phyloP scores from a whole-genome alignment of 2,797 vertebrate species.

The Florisuga fusca region DNA sequence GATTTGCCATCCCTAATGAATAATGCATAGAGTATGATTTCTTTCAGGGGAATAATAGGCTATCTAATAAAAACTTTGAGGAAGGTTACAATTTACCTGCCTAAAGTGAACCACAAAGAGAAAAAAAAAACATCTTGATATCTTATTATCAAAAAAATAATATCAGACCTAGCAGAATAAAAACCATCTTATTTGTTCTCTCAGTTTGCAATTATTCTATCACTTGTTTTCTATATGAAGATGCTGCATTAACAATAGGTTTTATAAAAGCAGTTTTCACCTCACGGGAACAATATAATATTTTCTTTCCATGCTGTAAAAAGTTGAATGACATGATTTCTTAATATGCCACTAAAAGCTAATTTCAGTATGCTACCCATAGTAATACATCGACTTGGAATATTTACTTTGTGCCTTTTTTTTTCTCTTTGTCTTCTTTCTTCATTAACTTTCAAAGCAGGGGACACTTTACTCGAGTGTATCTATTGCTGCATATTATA shows the following conservation, averaged over 20 bases:
- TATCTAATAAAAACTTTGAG: conserved; percentile 31
- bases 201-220: background rate
- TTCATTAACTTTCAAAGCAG: conserved; percentile 32
- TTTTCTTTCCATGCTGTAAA: background rate
- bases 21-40: conserved; percentile 25
- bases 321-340: background rate
- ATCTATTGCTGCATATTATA: background rate
- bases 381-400: background rate
- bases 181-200: background rate
- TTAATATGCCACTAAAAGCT: background rate
- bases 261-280: background rate
- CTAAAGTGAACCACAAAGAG: background rate
- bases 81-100: background rate
- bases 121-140: background rate
- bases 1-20: conserved; percentile 22
- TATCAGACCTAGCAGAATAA: background rate
- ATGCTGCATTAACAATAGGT: background rate
- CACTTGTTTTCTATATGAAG: background rate
- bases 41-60: conserved; percentile 26
- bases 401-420: background rate
- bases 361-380: background rate
- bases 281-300: background rate
- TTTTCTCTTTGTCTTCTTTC: background rate
- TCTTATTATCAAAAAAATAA: background rate
- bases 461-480: background rate